Evolutionary conservation across 2,888 invertebrate species (phyloP), one percentile per base, ranked within the genome.

Genomic region (Pollenia amentaria): DNA sequence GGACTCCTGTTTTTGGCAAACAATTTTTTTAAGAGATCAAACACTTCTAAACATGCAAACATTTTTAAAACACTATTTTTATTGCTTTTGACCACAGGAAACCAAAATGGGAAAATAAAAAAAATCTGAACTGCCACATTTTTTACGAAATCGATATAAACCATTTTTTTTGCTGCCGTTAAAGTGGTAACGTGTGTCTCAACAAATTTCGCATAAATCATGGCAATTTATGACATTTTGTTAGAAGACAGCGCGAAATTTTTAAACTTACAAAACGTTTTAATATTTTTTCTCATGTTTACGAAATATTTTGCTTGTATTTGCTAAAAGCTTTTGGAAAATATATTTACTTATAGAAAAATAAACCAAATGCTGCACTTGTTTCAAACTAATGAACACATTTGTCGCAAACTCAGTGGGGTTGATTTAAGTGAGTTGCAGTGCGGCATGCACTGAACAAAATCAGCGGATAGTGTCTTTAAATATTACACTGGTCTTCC

Each of bases 171-270:
- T 44, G 18, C 14, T 67, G 29, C 53, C 64, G n/a, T 53, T 40
- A 38, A 83, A 76, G 57, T 83, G 76, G 79, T 72, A 88, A 87
- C 78, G 79, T 85, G 84, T 88, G 85, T 78, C 79, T 62, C 48
- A 78, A 82, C 76, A 64, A 79, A 79, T 86, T 87, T 77, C 79
- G 60, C 60, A 87, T 88, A 87, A 88, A 88, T 88, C 84, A 86
- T 73, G 51, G 29, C 87, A 83, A 72, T 80, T 88, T 88, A 88
- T 88, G 86, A 88, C 83, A 85, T 79, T 78, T 75, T 69, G 29
- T 60, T 83, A 64, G 46, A 85, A 85, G 76, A 83, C 79, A 72
- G 70, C 38, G 64, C 48, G 16, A 75, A 64, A 82, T 46, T 51
- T 57, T 57, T 48, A 44, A 62, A 62, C 77, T 62, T 40, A 48